Conservation (phyloP, 2,797 vertebrate genomes). For the Gymnoscopelus microlampas region DNA sequence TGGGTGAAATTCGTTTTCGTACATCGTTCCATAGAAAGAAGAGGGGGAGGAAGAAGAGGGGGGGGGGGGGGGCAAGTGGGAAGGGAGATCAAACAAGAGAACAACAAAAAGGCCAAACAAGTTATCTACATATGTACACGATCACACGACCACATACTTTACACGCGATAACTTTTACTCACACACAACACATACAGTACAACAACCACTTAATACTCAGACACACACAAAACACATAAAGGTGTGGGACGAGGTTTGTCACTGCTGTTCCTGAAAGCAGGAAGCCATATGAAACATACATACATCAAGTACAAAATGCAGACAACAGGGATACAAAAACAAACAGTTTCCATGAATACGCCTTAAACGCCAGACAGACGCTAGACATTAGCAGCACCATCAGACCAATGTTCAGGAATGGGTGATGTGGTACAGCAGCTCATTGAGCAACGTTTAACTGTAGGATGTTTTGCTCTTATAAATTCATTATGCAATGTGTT, state of each 20-base stretch:
- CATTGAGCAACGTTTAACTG: slow-evolving; percentile 33
- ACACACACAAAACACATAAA: slow-evolving; percentile 12
- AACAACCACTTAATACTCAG: slow-evolving; percentile 4
- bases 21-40: no score
- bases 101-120: no score
- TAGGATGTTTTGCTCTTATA: slow-evolving; percentile 17
- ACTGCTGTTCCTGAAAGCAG: slow-evolving; percentile 28
- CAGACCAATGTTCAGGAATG: slow-evolving; percentile 26
- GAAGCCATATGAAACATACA: slow-evolving; percentile 18
- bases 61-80: no score
- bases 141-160: slow-evolving; percentile 25
- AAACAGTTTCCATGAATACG: slow-evolving; percentile 40
- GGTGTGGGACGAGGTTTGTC: neutral
- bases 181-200: slow-evolving; percentile 12
- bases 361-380: slow-evolving; percentile 39
- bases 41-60: no score
- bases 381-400: slow-evolving; percentile 57
- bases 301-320: slow-evolving; percentile 46
- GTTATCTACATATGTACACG: no score
- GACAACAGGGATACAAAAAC: slow-evolving; percentile 45
- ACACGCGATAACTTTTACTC: slow-evolving; percentile 16
- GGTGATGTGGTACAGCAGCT: neutral
- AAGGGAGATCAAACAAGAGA: no score
- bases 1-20: no score
- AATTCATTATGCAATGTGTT: no score